Percentiles rank a stretch among this genome's conserved stretches.
These are phyloP conservation scores for Columba janthina DNA, from an alignment of 2,113 vertebrate genomes.

Conservation along the genomic window DNA sequence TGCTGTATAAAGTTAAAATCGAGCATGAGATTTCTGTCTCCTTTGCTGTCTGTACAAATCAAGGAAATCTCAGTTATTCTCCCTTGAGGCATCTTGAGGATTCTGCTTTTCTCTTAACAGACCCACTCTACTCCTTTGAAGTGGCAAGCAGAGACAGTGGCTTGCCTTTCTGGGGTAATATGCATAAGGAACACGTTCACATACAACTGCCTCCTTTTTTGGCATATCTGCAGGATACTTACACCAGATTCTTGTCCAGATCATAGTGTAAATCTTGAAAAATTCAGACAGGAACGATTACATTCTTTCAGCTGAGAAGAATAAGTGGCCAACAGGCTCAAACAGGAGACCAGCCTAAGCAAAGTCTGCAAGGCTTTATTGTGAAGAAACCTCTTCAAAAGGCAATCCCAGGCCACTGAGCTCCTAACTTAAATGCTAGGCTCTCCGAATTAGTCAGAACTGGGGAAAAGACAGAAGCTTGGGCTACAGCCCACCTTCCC, in stretches of 20 bases:
- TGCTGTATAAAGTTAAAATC: neutral
- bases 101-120: slow-evolving; percentile 46
- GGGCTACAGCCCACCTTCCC: neutral
- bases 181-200: neutral
- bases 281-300: neutral
- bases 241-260: neutral
- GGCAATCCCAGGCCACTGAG: neutral
- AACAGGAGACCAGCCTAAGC: neutral
- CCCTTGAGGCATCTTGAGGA: neutral
- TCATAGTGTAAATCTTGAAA: neutral
- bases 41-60: slow-evolving; percentile 38
- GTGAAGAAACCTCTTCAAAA: neutral
- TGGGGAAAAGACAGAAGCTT: neutral
- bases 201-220: slow-evolving; percentile 8
- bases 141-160: neutral
- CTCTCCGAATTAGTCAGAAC: neutral
- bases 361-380: neutral
- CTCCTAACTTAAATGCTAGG: neutral
- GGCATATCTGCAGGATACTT: neutral
- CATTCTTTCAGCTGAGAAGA: neutral
- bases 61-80: slow-evolving; percentile 16
- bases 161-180: slow-evolving; percentile 9
- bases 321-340: neutral
- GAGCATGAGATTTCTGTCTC: slow-evolving; percentile 50
- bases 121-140: slow-evolving; percentile 32